Evolutionary conservation across 2,113 vertebrate genomes (phyloP), one percentile per base, ranked within the genome.

Genomic region (Trichomycterus rosablanca): DNA sequence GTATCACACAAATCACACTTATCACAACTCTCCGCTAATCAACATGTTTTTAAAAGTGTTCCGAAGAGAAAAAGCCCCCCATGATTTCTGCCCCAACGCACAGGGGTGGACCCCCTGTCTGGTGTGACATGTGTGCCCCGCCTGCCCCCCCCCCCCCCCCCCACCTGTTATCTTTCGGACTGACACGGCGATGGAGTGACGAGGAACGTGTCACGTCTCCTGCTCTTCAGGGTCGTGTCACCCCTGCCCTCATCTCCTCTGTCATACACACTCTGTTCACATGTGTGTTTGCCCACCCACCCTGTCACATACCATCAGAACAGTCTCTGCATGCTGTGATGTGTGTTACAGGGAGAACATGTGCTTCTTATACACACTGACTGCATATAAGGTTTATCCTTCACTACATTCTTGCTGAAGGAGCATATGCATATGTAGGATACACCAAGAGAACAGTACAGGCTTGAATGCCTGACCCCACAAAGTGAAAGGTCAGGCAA

Each of bases 301-400:
- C 88, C 79, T 90, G 89, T 94, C 92, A 92, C 84, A 89, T 89
- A 88, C 84, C 87, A 93, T 92, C 91, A 92, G 86, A 78, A 79
- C 59, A 67, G 73, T 74, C 77, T 74, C 80, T 76, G 85, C 82
- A 42, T 3, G 18, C 42, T 28, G 20, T 23, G 30, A 20, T 54
- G 46, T 52, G 51, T 63, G 12, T 40, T 57, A 63, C n/a, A n/a
- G n/a, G n/a, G n/a, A n/a, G 44, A 63, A 42, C 20, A 11, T 15
- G 57, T 51, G 43, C 42, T 60, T 56, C 56, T 66, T 42, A 55
- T 60, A 58, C 39, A 64, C 48, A 23, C 28, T 49, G n/a, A n/a
- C n/a, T n/a, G n/a, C n/a, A n/a, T n/a, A n/a, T n/a, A n/a, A n/a
- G n/a, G n/a, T n/a, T n/a, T n/a, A n/a, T n/a, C n/a, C n/a, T n/a